phyloP scores from a whole-genome alignment of 2,113 vertebrate genomes.

The Mastomys natalensis region DNA sequence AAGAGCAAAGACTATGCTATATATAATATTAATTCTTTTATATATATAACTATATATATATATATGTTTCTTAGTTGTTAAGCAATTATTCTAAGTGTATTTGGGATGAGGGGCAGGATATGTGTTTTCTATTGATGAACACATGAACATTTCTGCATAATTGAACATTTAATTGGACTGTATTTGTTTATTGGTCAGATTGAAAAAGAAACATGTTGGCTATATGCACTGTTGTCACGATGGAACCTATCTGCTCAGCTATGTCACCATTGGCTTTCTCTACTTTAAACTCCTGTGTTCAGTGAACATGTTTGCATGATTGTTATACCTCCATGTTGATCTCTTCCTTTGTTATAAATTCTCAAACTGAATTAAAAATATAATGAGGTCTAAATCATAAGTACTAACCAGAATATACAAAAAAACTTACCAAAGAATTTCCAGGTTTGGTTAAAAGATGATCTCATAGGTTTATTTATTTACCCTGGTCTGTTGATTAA shows the following conservation, averaged over 20 bases:
- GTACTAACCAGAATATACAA: background rate
- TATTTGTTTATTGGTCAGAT: background rate
- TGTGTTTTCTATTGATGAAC: background rate
- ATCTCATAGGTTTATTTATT: background rate
- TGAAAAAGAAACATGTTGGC: background rate
- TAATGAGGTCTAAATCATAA: background rate
- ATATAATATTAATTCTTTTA: background rate
- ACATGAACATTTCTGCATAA: background rate
- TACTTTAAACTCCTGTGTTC: background rate
- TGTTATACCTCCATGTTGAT: background rate
- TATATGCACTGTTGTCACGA: fast-evolving
- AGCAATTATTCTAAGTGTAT: background rate
- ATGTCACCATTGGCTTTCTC: background rate
- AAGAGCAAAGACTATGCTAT: background rate
- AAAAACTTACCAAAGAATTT: background rate
- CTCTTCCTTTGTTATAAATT: background rate
- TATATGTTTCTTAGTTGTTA: background rate
- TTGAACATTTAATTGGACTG: background rate
- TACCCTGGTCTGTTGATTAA: background rate
- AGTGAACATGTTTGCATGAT: background rate
- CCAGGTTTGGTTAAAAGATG: background rate
- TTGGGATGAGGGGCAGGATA: background rate
- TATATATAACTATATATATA: too few species aligned
- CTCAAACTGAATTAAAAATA: slow-evolving; percentile 24
- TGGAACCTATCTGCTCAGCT: too few species aligned